Base-by-base conservation (phyloP, 2,113 vertebrate genomes). In the Callionymus lyra region DNA sequence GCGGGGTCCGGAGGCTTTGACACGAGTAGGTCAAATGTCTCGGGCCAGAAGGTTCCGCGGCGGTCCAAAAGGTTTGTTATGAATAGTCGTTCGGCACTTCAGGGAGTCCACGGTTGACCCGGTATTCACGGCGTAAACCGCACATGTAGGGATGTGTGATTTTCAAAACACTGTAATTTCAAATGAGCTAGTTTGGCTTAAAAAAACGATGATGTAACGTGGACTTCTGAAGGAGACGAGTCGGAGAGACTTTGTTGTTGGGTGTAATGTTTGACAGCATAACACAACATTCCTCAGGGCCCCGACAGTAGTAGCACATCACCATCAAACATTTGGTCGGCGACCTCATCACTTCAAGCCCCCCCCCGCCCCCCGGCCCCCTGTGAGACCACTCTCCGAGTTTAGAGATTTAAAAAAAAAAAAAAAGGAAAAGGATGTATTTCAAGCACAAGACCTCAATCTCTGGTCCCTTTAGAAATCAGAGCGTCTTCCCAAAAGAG, bases 261-360 rank as follows among this genome's bases (percentile, higher is more conserved):
- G 65, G 62, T 71, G 74, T 56, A 43, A 72, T 50, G 58, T 80
- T 74, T 59, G 65, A 56, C 74, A 76, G 71, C 41, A 80, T 47
- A 56, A 68, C 63, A 65, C 51, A 63, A 77, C 74, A 82, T 82
- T 84, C 77, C 77, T 65, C 55, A 59, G 51, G 38, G 19, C 54
- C 17, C 40, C 58, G 66, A 57, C 50, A 54, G 14, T 68, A 63
- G 59, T 67, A 41, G 52, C 59, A 73, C 67, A 68, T 54, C 27
- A 56, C 43, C 56, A 56, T 41, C 48, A 65, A 75, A 72, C 65
- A 70, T 77, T 61, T 54, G 49, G 50, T 44, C 48, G 44, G 53
- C 35, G 33, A 38, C 53, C 47, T 15, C 31, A 53, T 47, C 34
- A 13, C 31, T 48, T 27, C 2, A 13, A 45, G 11, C 10, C 34